Base-by-base conservation (phyloP, 1,140 invertebrate genomes). In the Parasteatoda tepidariorum region DNA sequence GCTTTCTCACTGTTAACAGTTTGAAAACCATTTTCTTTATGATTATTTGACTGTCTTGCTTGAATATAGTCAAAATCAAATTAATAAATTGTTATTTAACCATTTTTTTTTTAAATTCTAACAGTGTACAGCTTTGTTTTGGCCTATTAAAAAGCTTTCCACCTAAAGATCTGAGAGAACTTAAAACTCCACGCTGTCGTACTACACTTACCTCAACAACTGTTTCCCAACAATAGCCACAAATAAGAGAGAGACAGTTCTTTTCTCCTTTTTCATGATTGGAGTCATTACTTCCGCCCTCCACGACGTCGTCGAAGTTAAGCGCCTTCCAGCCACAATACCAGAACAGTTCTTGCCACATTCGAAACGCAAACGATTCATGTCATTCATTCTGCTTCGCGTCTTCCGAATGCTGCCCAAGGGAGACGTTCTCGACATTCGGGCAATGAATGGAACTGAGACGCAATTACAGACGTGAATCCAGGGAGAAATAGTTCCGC, bases 401-500 rank as follows among this genome's bases (percentile, higher is more conserved):
- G 57, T 59, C 57, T 59, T 26, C 24, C n/a, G 57, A 59, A 59
- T 59, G 57, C n/a, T 7, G 9, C 57, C 57, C 57, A 7, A 22
- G 57, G 24, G 57, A 59, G 24, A 26, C 9, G 13, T 59, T 59
- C 57, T 7, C 18, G 57, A 59, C 57, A 59, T 59, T 26, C 57
- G 24, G n/a, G 57, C 57, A 59, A 59, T 59, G 57, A 59, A 59
- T 59, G 57, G 57, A n/a, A 22, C 57, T 22, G 24, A 59, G 57
- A 59, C 57, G 57, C 57, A 59, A 59, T 59, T 59, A 59, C 18
- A 26, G 57, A 59, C 57, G n/a, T 59, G n/a, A 59, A 26, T 22
- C 57, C n/a, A 26, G 57, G 24, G 24, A 26, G 24, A 59, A 22
- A 59, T 59, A n/a, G 13, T 59, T 13, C 9, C 24, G 13, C 57